Evolutionary conservation across 2,113 vertebrate genomes (phyloP).

Genomic region (Morone chrysops): DNA sequence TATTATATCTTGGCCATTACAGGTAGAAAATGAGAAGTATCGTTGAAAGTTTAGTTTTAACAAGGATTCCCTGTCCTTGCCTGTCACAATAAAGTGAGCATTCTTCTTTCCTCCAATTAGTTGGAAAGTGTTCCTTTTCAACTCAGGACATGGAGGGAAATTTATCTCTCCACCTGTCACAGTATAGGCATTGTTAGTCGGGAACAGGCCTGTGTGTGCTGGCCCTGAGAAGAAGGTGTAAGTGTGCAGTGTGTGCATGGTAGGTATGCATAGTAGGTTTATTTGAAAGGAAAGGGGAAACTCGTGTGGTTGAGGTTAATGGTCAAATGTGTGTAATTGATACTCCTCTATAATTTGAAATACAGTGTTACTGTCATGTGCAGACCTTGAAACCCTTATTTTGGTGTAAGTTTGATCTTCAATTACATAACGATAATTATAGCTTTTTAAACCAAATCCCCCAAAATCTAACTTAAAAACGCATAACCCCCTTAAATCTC

Average conservation of each 20-base stretch:
- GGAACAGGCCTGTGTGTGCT: neutral
- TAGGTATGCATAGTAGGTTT: neutral
- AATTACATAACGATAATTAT: neutral
- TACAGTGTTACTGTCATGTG: no score
- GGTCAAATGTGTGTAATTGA: neutral
- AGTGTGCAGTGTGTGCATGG: neutral
- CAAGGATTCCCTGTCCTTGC: conserved; percentile 34
- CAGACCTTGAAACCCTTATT: neutral
- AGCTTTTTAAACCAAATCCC: neutral
- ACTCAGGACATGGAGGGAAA: conserved; percentile 13
- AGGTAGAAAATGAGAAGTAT: neutral
- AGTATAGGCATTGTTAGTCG: conserved; percentile 11
- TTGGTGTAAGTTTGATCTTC: neutral
- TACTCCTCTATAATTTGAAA: neutral
- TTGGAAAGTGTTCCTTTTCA: conserved; percentile 24
- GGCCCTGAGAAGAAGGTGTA: neutral
- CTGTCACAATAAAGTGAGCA: conserved; percentile 24
- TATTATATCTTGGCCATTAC: neutral
- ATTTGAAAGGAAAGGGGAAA: neutral
- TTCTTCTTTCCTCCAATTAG: conserved; percentile 62
- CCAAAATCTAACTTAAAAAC: neutral
- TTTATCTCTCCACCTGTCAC: conserved; percentile 48
- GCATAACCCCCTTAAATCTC: neutral
- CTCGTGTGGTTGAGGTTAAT: neutral
- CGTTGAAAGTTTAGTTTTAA: conserved; percentile 27